These are phyloP conservation scores for Mohoua ochrocephala DNA, from an alignment of 2,113 vertebrate genomes.

Conservation along the genomic window DNA sequence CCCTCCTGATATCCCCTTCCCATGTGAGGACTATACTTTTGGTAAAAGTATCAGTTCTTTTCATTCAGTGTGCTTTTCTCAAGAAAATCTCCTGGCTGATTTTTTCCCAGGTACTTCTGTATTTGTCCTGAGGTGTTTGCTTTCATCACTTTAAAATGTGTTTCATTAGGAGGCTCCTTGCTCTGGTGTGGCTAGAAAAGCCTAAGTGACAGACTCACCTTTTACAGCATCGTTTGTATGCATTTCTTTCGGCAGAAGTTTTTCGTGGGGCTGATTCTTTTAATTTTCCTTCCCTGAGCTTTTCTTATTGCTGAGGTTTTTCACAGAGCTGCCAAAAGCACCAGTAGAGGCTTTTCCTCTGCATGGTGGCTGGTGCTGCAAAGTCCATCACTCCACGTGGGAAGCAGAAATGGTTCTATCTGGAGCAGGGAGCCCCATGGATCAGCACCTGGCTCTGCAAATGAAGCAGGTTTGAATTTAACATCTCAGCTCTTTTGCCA, in stretches of 20 bases:
- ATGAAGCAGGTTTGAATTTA: not conserved
- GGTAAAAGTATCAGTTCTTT: not conserved
- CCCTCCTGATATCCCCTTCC: not conserved
- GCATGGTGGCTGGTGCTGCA: not conserved
- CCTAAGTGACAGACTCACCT: not conserved
- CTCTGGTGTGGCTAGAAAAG: not conserved
- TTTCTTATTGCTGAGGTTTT: not conserved
- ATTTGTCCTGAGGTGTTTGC: not conserved
- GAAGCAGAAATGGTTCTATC: not conserved
- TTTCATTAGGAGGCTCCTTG: not conserved
- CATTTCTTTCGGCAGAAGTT: not conserved
- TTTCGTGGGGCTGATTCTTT: not conserved
- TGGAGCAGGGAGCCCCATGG: not conserved
- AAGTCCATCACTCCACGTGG: not conserved
- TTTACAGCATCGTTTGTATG: not conserved
- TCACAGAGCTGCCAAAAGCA: not conserved
- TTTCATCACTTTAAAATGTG: not conserved
- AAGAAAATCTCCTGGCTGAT: not conserved
- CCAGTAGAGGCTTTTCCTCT: not conserved
- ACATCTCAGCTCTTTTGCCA: not conserved
- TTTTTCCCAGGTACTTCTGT: not conserved
- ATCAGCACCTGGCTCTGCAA: not conserved
- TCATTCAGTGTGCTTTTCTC: not conserved
- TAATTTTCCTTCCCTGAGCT: not conserved
- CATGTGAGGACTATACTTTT: not conserved